phyloP scores from a whole-genome alignment of 2,888 invertebrate species.

The Eristalis tenax region DNA sequence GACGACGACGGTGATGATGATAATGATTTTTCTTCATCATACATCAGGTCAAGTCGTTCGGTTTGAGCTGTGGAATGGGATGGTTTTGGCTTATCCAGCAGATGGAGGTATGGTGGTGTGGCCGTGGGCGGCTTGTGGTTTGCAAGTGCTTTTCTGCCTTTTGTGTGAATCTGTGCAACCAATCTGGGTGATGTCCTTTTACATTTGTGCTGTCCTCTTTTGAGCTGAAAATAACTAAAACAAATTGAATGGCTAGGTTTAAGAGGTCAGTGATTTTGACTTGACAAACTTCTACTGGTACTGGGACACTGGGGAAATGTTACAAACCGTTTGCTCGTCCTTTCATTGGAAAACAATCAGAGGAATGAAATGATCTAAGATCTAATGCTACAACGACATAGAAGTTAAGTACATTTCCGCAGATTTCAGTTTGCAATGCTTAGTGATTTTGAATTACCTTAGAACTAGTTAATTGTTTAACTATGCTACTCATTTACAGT shows the following conservation, averaged over 20 bases:
- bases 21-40: constrained; percentile 59
- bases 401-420: not conserved
- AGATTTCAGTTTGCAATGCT: not conserved
- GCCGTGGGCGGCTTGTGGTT: not conserved
- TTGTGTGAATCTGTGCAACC: not conserved
- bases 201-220: not conserved
- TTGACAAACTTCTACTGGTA: too few species aligned
- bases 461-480: constrained; percentile 29
- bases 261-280: not conserved
- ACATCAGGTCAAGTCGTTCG: constrained; percentile 42
- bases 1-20: not conserved
- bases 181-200: constrained; percentile 3
- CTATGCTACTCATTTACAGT: constrained; percentile 40
- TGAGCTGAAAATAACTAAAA: constrained; percentile 37
- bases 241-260: constrained; percentile 38
- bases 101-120: not conserved
- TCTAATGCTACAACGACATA: not conserved
- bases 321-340: not conserved
- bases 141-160: constrained; percentile 4
- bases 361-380: not conserved
- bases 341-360: constrained; percentile 27
- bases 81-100: constrained; percentile 12
- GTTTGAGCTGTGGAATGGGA: constrained; percentile 29
- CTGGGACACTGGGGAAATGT: not conserved
- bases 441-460: not conserved